Evolutionary conservation across 2,888 invertebrate genomes (phyloP), one percentile per base, ranked within the genome.

Genomic region (Teinopalpus imperialis): DNA sequence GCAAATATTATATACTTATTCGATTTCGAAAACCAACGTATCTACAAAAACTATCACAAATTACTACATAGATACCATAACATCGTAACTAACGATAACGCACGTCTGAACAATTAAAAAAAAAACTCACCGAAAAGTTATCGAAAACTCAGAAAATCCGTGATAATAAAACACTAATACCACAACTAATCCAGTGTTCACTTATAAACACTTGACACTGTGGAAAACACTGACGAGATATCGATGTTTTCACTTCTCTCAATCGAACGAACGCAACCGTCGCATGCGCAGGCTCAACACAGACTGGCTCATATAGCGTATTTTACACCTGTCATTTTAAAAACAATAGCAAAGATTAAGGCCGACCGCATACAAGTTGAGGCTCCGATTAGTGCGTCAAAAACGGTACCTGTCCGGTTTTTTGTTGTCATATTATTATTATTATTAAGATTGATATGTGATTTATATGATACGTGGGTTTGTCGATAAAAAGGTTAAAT

Each of bases 341-440:
- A 83, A 81, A 82, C 81, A 81, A 85, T 83, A 81, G 81, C 76
- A 75, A 81, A 81, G 74, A 75, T 63, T 69, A 70, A 63, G 64
- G 43, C 43, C 60, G 32, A 12, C 40, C 32, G 29, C 32, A 39
- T 12, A 37, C 37, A 10, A 27, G 14, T 14, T 30, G 27, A 20
- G 39, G 37, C 44, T 7, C 14, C 45, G 39, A 39, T 40, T 29
- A 39, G 10, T 14, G 18, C 40, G 14, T 21, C 20, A 41, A 23
- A 14, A 36, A 14, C 29, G 20, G 58, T 32, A 31, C 30, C 23
- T 5, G 27, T 10, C 45, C 37, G 43, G 37, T 44, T 44, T 32
- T 34, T 32, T 24, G 21, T 29, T 35, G 20, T 18, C 14, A 9
- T 14, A 24, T 24, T 24, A 32, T 41, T 39, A 30, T 26, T 40